These are phyloP conservation scores for Priocnemis perturbator DNA, from an alignment of 2,888 invertebrate species.

Conservation along the genomic window DNA sequence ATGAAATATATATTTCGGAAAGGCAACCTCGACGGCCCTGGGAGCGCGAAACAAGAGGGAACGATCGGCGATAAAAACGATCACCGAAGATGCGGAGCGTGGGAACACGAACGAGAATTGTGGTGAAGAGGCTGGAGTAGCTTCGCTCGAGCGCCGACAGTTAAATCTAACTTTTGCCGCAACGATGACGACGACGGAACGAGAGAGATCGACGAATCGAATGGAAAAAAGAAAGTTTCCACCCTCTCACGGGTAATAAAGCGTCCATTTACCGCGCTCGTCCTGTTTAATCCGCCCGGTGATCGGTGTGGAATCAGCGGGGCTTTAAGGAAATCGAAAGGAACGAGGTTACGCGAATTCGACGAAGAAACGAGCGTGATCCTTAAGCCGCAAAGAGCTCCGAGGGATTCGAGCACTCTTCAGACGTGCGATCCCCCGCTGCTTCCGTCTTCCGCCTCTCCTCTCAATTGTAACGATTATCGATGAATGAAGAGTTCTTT, in stretches of 20 bases:
- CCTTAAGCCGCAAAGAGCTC: conserved; percentile 4
- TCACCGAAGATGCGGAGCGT: not conserved
- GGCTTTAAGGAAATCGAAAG: conserved; percentile 10
- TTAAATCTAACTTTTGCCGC: conserved; percentile 37
- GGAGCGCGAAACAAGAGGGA: not conserved
- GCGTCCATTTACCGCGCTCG: conserved; percentile 1
- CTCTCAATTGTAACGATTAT: no score
- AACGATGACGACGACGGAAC: conserved; percentile 37
- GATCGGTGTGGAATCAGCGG: conserved; percentile 1
- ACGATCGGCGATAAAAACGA: conserved; percentile 1
- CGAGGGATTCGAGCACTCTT: no score
- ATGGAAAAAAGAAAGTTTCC: conserved; percentile 1
- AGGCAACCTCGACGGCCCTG: not conserved
- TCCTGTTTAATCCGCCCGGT: conserved; percentile 6
- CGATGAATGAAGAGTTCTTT: no score
- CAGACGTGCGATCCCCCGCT: no score
- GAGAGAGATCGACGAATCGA: conserved; percentile 5
- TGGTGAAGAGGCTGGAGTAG: not conserved
- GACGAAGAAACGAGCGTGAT: not conserved
- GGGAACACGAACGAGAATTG: not conserved
- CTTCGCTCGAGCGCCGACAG: not conserved
- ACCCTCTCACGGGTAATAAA: conserved; percentile 3
- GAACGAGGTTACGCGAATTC: conserved; percentile 5
- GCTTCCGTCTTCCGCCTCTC: no score
- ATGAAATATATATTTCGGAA: not conserved